phyloP scores from a whole-genome alignment of 2,888 invertebrate genomes.

The Byasa hedistus region DNA sequence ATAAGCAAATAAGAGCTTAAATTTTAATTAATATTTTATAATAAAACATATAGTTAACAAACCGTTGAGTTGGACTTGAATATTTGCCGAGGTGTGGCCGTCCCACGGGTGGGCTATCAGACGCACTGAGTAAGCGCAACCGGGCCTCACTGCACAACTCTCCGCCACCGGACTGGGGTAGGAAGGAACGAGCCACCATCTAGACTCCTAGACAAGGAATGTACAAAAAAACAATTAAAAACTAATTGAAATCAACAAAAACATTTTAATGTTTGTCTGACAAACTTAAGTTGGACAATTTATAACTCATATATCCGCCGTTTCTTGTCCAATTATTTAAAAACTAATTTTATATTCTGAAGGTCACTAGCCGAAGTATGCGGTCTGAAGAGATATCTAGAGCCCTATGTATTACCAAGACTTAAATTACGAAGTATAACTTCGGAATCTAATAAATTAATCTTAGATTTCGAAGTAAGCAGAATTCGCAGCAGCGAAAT shows the following conservation, averaged over 20 bases:
- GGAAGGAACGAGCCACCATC: conserved; percentile 60
- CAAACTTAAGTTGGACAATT: no score
- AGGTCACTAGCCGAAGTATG: no score
- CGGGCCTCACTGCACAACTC: conserved; percentile 63
- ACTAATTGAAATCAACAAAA: no score
- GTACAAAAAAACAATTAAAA: background rate
- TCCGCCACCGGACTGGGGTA: conserved; percentile 50
- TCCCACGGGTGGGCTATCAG: conserved; percentile 69
- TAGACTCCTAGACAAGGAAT: conserved; percentile 43
- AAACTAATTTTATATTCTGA: no score
- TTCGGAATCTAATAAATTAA: background rate
- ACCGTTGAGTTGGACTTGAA: conserved; percentile 58
- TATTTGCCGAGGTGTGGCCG: conserved; percentile 55
- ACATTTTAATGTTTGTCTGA: no score
- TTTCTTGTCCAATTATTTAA: background rate
- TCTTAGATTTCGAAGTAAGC: background rate
- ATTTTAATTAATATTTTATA: no score
- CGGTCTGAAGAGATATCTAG: no score
- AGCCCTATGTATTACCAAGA: no score
- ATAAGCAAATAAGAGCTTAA: no score
- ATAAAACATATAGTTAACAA: conserved; percentile 30
- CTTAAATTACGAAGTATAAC: no score
- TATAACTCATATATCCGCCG: background rate
- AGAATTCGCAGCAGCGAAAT: background rate
- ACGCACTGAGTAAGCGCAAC: conserved; percentile 59